Percentiles rank a stretch among this genome's conserved stretches.
phyloP scores from a whole-genome alignment of 1,140 invertebrate genomes.

The Sarcophaga bullata region DNA sequence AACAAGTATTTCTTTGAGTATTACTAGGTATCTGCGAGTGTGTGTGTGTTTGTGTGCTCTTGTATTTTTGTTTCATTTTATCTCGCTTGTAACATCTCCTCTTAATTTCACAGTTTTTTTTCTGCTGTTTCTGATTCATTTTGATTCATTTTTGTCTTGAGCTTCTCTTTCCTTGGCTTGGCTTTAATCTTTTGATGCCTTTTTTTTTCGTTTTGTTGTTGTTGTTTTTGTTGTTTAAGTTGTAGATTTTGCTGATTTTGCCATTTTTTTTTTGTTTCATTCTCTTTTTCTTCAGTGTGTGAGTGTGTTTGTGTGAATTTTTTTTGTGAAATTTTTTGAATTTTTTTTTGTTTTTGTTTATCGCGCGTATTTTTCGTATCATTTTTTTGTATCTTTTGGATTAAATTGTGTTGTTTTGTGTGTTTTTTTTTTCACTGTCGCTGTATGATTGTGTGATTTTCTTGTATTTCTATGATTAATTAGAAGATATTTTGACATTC shows the following conservation, averaged over 20 bases:
- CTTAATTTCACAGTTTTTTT: constrained; percentile 24
- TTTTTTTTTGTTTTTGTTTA: neutral
- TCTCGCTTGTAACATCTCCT: neutral
- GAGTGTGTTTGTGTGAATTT: no score
- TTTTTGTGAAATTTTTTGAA: neutral
- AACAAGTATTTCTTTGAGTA: neutral
- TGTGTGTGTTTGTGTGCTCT: neutral
- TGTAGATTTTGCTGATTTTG: neutral
- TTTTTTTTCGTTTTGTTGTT: neutral
- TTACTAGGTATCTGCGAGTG: neutral
- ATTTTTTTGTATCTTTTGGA: neutral
- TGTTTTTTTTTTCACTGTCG: neutral
- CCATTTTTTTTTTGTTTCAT: neutral
- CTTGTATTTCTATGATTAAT: constrained; percentile 4
- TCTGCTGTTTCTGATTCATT: neutral
- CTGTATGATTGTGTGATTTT: no score
- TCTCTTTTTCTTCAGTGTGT: no score
- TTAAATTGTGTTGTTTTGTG: neutral
- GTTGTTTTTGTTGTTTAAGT: neutral
- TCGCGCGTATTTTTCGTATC: neutral
- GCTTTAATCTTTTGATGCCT: neutral
- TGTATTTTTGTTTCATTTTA: neutral
- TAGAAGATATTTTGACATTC: constrained; percentile 9
- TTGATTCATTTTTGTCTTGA: neutral
- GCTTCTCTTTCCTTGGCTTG: neutral